Conservation (phyloP, 64 coral and sea anemone genomes). For the Porites lutea region DNA sequence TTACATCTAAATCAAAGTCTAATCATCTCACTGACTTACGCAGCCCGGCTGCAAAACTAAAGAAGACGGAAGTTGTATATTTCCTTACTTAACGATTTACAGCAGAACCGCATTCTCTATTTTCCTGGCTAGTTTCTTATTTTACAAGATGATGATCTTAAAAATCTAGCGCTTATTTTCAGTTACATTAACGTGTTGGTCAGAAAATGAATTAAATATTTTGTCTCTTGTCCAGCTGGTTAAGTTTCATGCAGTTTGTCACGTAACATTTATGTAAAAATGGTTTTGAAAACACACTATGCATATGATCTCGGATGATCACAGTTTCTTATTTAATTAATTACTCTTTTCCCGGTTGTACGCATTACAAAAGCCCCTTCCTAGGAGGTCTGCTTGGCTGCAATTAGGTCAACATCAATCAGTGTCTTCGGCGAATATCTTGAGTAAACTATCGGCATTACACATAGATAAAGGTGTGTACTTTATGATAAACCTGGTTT, state of each 20-base stretch:
- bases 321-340: constrained; percentile 42
- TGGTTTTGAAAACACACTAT: background rate
- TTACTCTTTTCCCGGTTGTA: constrained; percentile 28
- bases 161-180: too few relatives aligned
- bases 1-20: constrained; percentile 10
- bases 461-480: constrained; percentile 56
- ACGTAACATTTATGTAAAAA: constrained; percentile 5
- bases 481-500: constrained; percentile 38
- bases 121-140: background rate
- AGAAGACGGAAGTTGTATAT: background rate
- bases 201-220: too few relatives aligned
- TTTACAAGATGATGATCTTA: background rate
- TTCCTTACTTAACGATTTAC: background rate
- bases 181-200: too few relatives aligned
- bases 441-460: constrained; percentile 65
- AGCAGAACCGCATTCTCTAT: background rate
- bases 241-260: background rate
- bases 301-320: constrained; percentile 53
- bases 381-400: constrained; percentile 56
- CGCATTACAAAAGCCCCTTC: constrained; percentile 22
- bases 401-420: constrained; percentile 66
- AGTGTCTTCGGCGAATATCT: constrained; percentile 68
- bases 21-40: constrained; percentile 25
- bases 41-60: background rate
- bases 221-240: too few relatives aligned